A percentile compares a stretch with the other conserved stretches of the same genome.
Evolutionary conservation across 2,797 vertebrate species (phyloP).

Genomic region (Paramormyrops hopkinsi): DNA sequence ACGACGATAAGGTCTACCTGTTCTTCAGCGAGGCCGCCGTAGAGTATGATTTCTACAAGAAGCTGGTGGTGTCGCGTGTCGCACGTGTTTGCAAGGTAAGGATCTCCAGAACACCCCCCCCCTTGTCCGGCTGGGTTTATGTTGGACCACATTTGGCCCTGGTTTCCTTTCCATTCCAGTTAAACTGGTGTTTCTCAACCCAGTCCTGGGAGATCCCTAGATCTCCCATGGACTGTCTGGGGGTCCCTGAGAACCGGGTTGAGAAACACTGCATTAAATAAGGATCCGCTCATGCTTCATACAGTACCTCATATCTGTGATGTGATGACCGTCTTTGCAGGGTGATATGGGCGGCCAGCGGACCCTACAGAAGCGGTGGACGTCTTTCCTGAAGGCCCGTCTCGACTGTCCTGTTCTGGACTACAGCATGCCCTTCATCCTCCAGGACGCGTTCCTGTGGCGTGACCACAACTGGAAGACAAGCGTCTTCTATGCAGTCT

Average conservation of each 20-base stretch:
- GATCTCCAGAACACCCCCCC: neutral
- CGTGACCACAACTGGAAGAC: constrained; percentile 54
- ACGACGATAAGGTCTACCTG: constrained; percentile 74
- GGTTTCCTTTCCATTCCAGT: constrained; percentile 23
- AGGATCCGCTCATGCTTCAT: neutral
- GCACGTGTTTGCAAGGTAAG: constrained; percentile 74
- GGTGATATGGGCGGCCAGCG: constrained; percentile 60
- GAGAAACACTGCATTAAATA: neutral
- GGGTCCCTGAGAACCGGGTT: neutral
- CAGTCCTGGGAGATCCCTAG: neutral
- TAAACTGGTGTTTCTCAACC: neutral
- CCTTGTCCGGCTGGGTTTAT: neutral
- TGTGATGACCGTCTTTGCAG: constrained; percentile 37
- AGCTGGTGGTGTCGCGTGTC: constrained; percentile 65
- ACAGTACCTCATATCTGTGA: constrained; percentile 19
- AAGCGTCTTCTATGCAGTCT: constrained; percentile 66
- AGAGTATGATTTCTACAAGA: constrained; percentile 71
- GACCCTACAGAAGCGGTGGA: constrained; percentile 68
- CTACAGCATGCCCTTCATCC: constrained; percentile 58
- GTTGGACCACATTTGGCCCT: neutral
- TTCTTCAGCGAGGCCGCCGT: constrained; percentile 75
- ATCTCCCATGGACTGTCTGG: neutral
- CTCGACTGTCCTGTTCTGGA: constrained; percentile 63
- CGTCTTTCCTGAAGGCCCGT: constrained; percentile 68
- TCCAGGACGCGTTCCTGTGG: constrained; percentile 66